Base-by-base conservation (phyloP, 2,113 vertebrate genomes). In the Felis chaus region DNA sequence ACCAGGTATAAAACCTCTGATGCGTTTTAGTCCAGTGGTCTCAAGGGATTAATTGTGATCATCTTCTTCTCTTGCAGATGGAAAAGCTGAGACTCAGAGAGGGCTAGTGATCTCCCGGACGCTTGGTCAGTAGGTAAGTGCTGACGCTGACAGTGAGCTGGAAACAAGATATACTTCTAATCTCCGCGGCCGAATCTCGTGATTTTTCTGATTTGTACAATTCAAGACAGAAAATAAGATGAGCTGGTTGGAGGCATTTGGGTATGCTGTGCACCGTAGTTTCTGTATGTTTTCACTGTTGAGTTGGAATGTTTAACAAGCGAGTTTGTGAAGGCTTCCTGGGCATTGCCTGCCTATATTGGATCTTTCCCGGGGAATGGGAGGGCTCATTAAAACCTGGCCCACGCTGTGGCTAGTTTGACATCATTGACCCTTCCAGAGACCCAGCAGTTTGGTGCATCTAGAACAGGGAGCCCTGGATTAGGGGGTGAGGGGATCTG, bases 21-120 rank as follows among this genome's bases (percentile, higher is more conserved):
- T 73, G 76, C 5, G 18, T 78, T 41, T 88, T 23, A n/a, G 45
- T 63, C 9, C 69, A 29, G 71, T 48, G 74, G 21, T 55, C 65
- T 57, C 36, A 31, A 61, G 33, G n/a, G 29, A 91, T 82, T 96
- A 61, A 98, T 29, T 82, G 53, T 69, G n/a, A 36, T 68, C 95
- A 14, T 96, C 83, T 97, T 97, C 92, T 98, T 98, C 39, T 97
- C 95, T 98, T 97, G 45, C 97, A 98, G 98, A 98, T 98, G 98
- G 97, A 81, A 83, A 97, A 50, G 86, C 90, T 95, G 97, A 98
- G 95, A 71, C 63, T 84, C 97, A 96, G 97, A 97, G 97, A 90
- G 71, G 95, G 96, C 90, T 96, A 89, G 94, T 85, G 95, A 95
- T 82, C 96, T 82, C 90, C 89, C 1, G 14, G 68, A 89, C 39